Percentiles rank a stretch among this genome's conserved stretches.
phyloP scores from a whole-genome alignment of 2,888 invertebrate species.

The Malachius bipustulatus region DNA sequence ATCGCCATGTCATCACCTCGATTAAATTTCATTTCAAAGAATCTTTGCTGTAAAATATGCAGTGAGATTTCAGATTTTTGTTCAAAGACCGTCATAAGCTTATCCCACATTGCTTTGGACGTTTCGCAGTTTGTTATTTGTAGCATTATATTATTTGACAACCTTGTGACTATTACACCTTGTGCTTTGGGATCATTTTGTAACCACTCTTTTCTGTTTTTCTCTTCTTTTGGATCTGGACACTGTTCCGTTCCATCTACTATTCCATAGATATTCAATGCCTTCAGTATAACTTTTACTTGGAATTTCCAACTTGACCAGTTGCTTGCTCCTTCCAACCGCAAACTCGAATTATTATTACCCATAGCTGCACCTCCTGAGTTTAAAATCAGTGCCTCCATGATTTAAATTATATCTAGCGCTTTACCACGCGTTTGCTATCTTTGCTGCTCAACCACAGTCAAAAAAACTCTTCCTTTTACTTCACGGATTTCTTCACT shows the following conservation, averaged over 20 bases:
- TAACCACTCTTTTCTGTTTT: neutral
- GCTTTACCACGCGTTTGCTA: too few species aligned
- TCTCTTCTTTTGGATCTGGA: neutral
- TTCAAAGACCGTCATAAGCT: neutral
- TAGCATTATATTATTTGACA: neutral
- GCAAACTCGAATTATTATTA: too few species aligned
- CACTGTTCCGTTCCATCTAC: neutral
- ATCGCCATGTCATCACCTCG: constrained; percentile 4
- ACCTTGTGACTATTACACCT: neutral
- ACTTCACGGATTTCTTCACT: too few species aligned
- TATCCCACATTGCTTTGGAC: neutral
- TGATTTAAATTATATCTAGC: too few species aligned
- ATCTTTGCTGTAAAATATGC: constrained; percentile 7
- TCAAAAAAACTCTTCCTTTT: too few species aligned
- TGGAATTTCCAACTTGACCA: neutral
- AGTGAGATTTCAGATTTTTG: constrained; percentile 2
- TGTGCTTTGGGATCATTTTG: neutral
- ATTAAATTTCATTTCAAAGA: too few species aligned
- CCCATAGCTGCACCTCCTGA: too few species aligned
- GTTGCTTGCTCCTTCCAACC: neutral
- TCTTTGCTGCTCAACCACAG: too few species aligned
- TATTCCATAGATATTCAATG: neutral
- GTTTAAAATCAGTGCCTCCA: too few species aligned
- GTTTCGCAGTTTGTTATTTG: neutral
- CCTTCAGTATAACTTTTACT: neutral